A percentile compares a stretch with the other conserved stretches of the same genome.
Conservation (phyloP, 2,113 vertebrate genomes). For the Brachirus orientalis region DNA sequence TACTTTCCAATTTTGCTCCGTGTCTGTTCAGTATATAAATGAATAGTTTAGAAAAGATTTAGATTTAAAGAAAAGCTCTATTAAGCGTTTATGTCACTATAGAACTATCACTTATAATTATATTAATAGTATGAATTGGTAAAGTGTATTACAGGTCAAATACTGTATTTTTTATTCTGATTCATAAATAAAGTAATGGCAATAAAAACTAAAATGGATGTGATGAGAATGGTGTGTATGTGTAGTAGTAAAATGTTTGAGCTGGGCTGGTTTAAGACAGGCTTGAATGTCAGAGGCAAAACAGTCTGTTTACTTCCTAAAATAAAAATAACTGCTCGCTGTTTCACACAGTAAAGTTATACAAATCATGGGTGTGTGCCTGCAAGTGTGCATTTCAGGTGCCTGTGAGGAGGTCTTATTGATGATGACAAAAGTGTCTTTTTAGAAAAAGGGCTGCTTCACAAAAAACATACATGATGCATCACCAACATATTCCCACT, state of each 20-base stretch:
- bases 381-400: constrained; percentile 3
- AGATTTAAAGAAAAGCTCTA: no score
- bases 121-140: no score
- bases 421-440: not conserved
- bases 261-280: not conserved
- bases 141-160: no score
- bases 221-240: not conserved
- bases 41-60: no score
- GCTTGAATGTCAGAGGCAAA: no score
- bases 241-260: not conserved
- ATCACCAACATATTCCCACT: not conserved
- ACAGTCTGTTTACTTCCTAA: not conserved
- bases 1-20: not conserved
- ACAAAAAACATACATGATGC: not conserved
- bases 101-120: no score
- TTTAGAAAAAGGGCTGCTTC: not conserved
- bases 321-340: not conserved
- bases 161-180: no score
- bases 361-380: no score
- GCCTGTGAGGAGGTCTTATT: constrained; percentile 1
- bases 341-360: not conserved
- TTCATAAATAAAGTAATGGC: no score
- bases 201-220: no score
- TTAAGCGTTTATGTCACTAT: no score
- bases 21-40: no score